Conservation (phyloP, 1,140 invertebrate species). For the Calliopsis andreniformis region DNA sequence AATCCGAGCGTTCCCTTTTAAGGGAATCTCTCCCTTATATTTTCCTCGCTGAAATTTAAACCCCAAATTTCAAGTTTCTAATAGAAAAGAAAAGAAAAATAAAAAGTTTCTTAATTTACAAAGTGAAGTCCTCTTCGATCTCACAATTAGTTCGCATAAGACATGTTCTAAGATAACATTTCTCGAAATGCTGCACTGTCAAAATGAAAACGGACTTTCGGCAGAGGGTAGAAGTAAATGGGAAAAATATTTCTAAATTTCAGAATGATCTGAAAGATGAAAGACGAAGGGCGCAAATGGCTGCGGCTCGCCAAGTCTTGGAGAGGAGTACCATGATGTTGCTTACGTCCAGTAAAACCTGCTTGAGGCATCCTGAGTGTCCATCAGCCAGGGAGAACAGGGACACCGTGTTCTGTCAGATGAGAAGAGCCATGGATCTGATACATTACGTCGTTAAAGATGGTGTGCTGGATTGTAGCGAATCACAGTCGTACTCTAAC, state of each 20-base stretch:
- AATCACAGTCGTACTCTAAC: constrained; percentile 80
- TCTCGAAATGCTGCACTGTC: too few relatives aligned
- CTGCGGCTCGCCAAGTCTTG: constrained; percentile 95
- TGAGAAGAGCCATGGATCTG: constrained; percentile 97
- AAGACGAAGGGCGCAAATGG: constrained; percentile 96
- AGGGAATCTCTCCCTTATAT: too few relatives aligned
- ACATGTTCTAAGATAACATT: too few relatives aligned
- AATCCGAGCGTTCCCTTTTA: too few relatives aligned
- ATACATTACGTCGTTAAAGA: constrained; percentile 99
- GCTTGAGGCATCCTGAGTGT: constrained; percentile 97
- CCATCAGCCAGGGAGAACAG: constrained; percentile 95
- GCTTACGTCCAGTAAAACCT: constrained; percentile 97
- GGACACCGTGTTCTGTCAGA: constrained; percentile 98
- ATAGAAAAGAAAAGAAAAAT: too few relatives aligned
- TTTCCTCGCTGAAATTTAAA: too few relatives aligned
- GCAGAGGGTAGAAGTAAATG: not conserved
- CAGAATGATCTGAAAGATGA: constrained; percentile 97
- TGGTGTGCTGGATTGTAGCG: constrained; percentile 87
- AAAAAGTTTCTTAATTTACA: too few relatives aligned
- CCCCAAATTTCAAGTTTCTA: too few relatives aligned
- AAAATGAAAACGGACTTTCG: too few relatives aligned
- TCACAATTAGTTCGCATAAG: too few relatives aligned
- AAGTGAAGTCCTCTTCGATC: too few relatives aligned
- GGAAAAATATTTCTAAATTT: constrained; percentile 24
- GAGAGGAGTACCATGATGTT: constrained; percentile 99